A percentile compares a stretch with the other conserved stretches of the same genome.
These are phyloP conservation scores for Drosophila suzukii DNA, from an alignment of 1,140 invertebrate species.

Conservation along the genomic window DNA sequence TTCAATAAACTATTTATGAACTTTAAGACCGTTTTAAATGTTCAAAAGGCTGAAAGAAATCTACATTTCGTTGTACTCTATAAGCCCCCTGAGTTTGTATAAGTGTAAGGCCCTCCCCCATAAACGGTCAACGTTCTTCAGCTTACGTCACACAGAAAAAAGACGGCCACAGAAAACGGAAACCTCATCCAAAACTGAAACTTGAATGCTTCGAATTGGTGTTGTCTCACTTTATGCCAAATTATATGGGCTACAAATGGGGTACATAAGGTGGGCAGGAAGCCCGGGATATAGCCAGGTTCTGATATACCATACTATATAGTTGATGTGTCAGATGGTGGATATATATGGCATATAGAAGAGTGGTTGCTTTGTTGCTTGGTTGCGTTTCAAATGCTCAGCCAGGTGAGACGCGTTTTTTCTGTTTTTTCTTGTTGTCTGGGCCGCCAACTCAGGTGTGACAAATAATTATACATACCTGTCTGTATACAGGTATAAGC, in stretches of 20 bases:
- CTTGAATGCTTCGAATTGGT: slow-evolving; percentile 28
- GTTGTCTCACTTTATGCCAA: slow-evolving; percentile 31
- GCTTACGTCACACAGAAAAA: slow-evolving; percentile 32
- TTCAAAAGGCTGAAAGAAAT: no score
- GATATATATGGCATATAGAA: slow-evolving; percentile 49
- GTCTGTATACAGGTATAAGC: slow-evolving; percentile 41
- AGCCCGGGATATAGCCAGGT: slow-evolving; percentile 17
- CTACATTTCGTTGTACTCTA: no score
- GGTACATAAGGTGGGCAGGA: slow-evolving; percentile 19
- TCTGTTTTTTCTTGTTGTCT: slow-evolving; percentile 41
- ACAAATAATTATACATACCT: slow-evolving; percentile 82
- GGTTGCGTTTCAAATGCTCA: slow-evolving; percentile 70
- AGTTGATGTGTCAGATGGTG: slow-evolving; percentile 13
- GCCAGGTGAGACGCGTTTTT: slow-evolving; percentile 78
- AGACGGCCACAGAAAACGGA: slow-evolving; percentile 9
- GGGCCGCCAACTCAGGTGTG: slow-evolving; percentile 78
- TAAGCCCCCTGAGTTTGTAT: background rate
- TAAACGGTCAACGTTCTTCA: slow-evolving; percentile 19
- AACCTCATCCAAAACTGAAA: slow-evolving; percentile 36
- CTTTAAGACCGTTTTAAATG: no score
- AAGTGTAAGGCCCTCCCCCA: slow-evolving; percentile 7
- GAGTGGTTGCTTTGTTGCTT: slow-evolving; percentile 66
- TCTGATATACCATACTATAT: slow-evolving; percentile 16
- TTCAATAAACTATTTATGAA: no score
- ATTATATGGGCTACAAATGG: slow-evolving; percentile 17